phyloP scores from a whole-genome alignment of 2,113 vertebrate genomes.

The Myodes glareolus region DNA sequence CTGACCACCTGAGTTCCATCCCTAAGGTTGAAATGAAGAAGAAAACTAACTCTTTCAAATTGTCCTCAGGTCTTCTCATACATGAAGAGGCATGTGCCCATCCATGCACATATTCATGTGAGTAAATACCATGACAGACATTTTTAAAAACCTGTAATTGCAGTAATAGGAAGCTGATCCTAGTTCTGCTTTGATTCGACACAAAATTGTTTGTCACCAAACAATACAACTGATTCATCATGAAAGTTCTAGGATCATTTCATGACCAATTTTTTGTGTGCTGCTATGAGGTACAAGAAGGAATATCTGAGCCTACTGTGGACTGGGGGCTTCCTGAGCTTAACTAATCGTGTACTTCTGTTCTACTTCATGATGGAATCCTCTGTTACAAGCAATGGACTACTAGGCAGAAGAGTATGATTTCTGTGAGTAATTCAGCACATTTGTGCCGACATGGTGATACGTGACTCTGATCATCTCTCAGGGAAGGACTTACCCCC shows the following conservation, averaged over 20 bases:
- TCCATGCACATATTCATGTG: background rate
- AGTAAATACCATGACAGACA: background rate
- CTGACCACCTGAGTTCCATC: background rate
- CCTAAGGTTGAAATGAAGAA: background rate
- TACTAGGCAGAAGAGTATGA: background rate
- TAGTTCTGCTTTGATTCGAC: background rate
- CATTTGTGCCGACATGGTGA: background rate
- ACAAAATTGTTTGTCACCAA: background rate
- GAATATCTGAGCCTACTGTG: background rate
- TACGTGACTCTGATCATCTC: background rate
- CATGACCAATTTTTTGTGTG: background rate
- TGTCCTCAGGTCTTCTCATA: background rate
- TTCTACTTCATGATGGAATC: background rate
- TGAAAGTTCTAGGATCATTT: background rate
- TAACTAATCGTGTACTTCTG: background rate
- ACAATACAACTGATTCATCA: background rate
- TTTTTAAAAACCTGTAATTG: background rate
- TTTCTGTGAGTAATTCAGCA: background rate
- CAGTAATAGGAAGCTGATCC: background rate
- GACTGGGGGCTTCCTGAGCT: background rate
- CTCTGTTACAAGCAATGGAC: background rate
- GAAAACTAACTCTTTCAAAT: background rate
- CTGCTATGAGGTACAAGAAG: background rate
- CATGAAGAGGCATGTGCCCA: no score
- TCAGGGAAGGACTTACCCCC: background rate